Base-by-base conservation (phyloP, 2,797 vertebrate genomes). In the Arnoldichthys spilopterus region DNA sequence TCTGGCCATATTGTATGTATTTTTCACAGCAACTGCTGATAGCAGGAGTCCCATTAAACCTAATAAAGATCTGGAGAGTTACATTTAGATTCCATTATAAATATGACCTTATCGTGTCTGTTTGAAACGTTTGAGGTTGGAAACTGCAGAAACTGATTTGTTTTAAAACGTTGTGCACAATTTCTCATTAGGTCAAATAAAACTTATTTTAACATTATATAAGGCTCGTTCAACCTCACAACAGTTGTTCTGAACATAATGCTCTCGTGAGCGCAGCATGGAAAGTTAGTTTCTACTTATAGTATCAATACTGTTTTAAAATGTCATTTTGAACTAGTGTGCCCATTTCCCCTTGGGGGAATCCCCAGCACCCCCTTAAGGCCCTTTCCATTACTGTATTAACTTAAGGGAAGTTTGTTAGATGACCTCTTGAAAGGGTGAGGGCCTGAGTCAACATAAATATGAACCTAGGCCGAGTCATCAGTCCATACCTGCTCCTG, bases 401-500 rank as follows among this genome's bases (percentile, higher is more conserved):
- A 64, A 34, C 34, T 64, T 20, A 64, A 22, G 62, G 11, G 9
- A 40, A 9, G 32, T 64, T 37, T 64, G 62, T 13, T 40, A 40
- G 9, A 64, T 40, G 62, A 64, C 34, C 62, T 64, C 62, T 22
- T 64, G 9, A 11, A 64, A 4, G 4, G 8, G 18, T 11, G 4
- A 40, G 62, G 18, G 8, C 32, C 16, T 62, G 59, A 64, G 32
- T 64, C 32, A 64, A 64, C 62, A 40, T 37, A 40, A n/a, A 63
- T 64, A 34, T 63, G 8, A 32, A 37, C 20, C 30, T 72, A 59
- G 3, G 28, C 59, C 20, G 49, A 73, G 37, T 66, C 32, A 73
- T 20, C n/a, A 58, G 15, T 75, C 40, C 26, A 40, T 74, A 70
- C 32, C 73, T 82, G 40, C 47, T 76, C 22, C 47, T 69, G 53